Conservation (phyloP, 2,113 vertebrate species). For the Cacatua alba region DNA sequence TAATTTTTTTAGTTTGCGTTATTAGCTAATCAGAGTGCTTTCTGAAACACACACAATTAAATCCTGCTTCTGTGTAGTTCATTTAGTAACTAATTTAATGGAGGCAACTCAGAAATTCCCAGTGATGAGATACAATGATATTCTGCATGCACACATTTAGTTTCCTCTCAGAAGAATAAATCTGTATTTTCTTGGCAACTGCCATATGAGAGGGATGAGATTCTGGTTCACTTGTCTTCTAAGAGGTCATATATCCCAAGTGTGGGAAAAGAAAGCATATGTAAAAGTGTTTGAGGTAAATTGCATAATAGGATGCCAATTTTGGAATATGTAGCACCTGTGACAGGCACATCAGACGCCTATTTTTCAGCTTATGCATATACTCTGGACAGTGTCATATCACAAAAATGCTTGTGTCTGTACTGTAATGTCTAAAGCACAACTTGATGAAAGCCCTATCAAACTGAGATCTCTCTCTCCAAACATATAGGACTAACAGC, state of each 20-base stretch:
- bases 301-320: background rate
- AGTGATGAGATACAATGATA: background rate
- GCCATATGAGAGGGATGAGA: background rate
- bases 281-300: background rate
- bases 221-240: background rate
- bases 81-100: background rate
- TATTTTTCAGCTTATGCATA: background rate
- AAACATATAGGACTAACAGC: background rate
- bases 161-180: constrained; percentile 1
- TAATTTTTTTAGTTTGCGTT: background rate
- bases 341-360: background rate
- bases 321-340: background rate
- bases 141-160: background rate
- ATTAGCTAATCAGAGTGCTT: background rate
- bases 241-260: background rate
- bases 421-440: background rate
- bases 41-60: background rate
- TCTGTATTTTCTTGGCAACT: background rate
- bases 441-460: background rate
- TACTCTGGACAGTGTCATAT: background rate
- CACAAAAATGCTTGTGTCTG: background rate
- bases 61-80: background rate
- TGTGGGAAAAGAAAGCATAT: background rate
- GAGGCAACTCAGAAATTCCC: background rate
- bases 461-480: background rate